Evolutionary conservation across 64 coral and sea anemone genomes (phyloP).

Genomic region (Dendrophyllia cribrosa): DNA sequence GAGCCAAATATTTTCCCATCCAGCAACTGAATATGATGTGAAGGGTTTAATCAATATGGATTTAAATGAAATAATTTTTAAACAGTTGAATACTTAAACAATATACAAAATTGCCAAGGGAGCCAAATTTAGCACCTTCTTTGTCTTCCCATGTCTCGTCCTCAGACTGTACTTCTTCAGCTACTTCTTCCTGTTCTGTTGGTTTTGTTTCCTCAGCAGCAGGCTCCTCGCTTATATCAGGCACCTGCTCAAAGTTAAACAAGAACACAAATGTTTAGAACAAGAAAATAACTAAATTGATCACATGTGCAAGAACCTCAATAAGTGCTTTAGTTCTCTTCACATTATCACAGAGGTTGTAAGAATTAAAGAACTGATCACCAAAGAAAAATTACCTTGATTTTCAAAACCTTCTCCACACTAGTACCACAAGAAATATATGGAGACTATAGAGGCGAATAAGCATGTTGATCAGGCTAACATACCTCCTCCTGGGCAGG

Average conservation of each 20-base stretch:
- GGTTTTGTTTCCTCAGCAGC: slow-evolving; percentile 14
- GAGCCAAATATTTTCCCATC: too few relatives aligned
- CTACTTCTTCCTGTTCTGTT: background rate
- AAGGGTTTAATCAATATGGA: background rate
- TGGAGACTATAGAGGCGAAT: background rate
- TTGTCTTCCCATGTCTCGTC: slow-evolving; percentile 71
- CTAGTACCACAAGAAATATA: too few relatives aligned
- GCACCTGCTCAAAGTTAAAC: background rate
- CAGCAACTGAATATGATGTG: too few relatives aligned
- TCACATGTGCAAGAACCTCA: too few relatives aligned
- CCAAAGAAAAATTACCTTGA: too few relatives aligned
- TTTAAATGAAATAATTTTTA: background rate
- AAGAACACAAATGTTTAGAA: background rate
- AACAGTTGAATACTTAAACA: too few relatives aligned
- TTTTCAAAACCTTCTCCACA: too few relatives aligned
- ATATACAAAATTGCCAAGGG: background rate
- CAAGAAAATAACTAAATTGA: too few relatives aligned
- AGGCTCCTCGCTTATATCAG: background rate
- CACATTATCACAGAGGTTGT: too few relatives aligned
- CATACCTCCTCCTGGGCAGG: slow-evolving; percentile 34
- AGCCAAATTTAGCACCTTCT: background rate
- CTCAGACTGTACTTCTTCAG: slow-evolving; percentile 39
- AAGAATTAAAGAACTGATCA: too few relatives aligned
- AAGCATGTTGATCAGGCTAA: background rate
- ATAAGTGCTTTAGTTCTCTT: too few relatives aligned